Evolutionary conservation across 2,888 invertebrate genomes (phyloP).

Genomic region (Himalopsyche japonica): DNA sequence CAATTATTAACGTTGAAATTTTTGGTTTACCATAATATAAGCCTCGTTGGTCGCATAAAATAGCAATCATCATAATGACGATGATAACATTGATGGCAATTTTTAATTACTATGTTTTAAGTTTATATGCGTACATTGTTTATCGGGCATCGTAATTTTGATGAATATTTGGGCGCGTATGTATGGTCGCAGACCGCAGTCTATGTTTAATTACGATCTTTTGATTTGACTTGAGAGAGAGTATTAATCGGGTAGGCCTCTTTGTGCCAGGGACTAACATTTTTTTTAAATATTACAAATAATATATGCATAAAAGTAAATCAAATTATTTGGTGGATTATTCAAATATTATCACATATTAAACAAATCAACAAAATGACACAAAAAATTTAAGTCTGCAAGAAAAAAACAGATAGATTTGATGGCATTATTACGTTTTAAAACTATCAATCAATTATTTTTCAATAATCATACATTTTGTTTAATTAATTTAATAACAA

Average conservation of each 20-base stretch:
- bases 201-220: conserved; percentile 33
- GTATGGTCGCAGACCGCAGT: background rate
- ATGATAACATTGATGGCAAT: conserved; percentile 1
- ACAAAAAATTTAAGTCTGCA: too few relatives aligned
- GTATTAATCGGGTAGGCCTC: conserved; percentile 9
- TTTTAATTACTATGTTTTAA: conserved; percentile 28
- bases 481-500: too few relatives aligned
- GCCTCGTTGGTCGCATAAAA: background rate
- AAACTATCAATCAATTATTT: too few relatives aligned
- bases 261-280: background rate
- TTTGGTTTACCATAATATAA: background rate
- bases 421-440: too few relatives aligned
- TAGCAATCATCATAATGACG: background rate
- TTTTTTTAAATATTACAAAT: too few relatives aligned
- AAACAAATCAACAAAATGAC: too few relatives aligned
- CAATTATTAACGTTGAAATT: background rate
- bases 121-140: conserved; percentile 20
- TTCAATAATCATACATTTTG: too few relatives aligned
- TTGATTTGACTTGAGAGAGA: conserved; percentile 12
- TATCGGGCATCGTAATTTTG: conserved; percentile 26
- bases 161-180: conserved; percentile 14
- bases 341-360: too few relatives aligned
- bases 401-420: too few relatives aligned
- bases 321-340: too few relatives aligned
- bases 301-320: too few relatives aligned